These are phyloP conservation scores for Euphydryas editha DNA, from an alignment of 2,888 invertebrate species.

Conservation along the genomic window DNA sequence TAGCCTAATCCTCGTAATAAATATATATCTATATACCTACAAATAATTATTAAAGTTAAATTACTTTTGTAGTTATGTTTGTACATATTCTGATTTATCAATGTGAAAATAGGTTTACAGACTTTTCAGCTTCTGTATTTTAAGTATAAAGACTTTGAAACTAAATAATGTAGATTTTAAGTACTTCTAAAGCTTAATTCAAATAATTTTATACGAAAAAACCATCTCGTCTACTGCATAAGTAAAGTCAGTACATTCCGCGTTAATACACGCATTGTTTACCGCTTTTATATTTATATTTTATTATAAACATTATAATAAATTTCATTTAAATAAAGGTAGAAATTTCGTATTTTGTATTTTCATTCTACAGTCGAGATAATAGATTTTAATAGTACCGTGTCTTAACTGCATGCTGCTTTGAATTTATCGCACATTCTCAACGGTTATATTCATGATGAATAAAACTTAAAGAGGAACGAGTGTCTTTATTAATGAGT, in stretches of 20 bases:
- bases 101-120: too few relatives aligned
- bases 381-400: constrained; percentile 27
- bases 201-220: not conserved
- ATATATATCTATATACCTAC: too few relatives aligned
- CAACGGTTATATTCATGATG: not conserved
- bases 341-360: constrained; percentile 1
- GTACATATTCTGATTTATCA: too few relatives aligned
- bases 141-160: too few relatives aligned
- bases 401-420: constrained; percentile 18
- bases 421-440: constrained; percentile 18
- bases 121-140: too few relatives aligned
- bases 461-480: not conserved
- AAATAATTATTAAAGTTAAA: too few relatives aligned
- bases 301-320: not conserved
- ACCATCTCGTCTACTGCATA: too few relatives aligned
- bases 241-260: too few relatives aligned
- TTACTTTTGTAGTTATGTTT: too few relatives aligned
- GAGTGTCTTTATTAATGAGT: not conserved
- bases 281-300: not conserved
- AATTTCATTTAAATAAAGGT: constrained; percentile 11
- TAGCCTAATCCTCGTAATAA: too few relatives aligned
- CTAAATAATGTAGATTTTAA: too few relatives aligned
- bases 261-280: not conserved
- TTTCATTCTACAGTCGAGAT: constrained; percentile 10
- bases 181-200: too few relatives aligned